Base-by-base conservation (phyloP, 2,797 vertebrate species). In the Cuniculus paca region DNA sequence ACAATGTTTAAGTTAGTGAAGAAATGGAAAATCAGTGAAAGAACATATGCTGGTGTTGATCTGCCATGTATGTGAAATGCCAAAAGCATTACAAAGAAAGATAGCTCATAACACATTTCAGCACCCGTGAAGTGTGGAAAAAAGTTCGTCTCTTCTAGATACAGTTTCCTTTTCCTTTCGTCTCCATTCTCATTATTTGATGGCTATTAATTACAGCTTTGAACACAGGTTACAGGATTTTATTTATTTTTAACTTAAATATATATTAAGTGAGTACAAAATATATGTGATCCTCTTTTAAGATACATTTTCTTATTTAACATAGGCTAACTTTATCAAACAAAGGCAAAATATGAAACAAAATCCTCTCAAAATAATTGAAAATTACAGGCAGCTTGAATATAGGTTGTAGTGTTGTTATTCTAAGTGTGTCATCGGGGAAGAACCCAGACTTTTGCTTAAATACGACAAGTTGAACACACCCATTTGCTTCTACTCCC, bases 1-100 rank as follows among this genome's bases (percentile, higher is more conserved):
- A 94, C 83, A 94, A 95, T 93, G 88, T 96, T 97, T 97, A 94
- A 98, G 92, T 97, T 94, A 95, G 90, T 93, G 90, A 97, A 98
- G 94, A 95, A 97, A 98, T 97, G 94, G 96, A 94, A 96, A 96
- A 97, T 77, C 70, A 95, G 83, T 77, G 61, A 92, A 86, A 88
- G 54, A 97, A 96, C 70, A 81, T 48, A 58, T 12, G 39, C 86
- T 92, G 56, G 82, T 94, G 78, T 86, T 86, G 95, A 95, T 96
- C 80, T 74, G 86, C 31, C 63, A 36, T 8, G 65, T 24, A 82
- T 11, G 52, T 84, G 86, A 94, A 63, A 91, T 94, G 65, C 94
- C 95, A 96, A 96, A 81, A 95, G 56, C 61, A 82, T 97, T 96
- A 95, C 93, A 92, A 91, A 97, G 80, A 87, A 83, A 97, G 80